Evolutionary conservation across 2,888 invertebrate genomes (phyloP).

Genomic region (Meta bourneti): DNA sequence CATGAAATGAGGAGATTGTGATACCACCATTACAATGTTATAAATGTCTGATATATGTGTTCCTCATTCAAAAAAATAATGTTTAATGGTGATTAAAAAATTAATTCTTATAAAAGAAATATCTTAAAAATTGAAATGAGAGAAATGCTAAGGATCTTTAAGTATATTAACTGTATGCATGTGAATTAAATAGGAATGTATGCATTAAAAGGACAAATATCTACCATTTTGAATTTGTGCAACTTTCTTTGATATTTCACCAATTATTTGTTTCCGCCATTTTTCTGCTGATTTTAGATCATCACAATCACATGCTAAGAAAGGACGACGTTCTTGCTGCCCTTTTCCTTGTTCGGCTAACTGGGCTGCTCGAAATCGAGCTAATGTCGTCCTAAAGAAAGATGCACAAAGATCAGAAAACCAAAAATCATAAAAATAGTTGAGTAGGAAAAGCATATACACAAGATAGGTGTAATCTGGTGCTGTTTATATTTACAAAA

Average conservation of each 20-base stretch:
- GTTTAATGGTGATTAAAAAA: no score
- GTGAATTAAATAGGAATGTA: background rate
- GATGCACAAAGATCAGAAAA: conserved; percentile 53
- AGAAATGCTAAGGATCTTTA: background rate
- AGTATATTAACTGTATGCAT: background rate
- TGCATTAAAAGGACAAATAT: background rate
- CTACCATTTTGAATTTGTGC: conserved; percentile 98
- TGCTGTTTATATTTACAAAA: no score
- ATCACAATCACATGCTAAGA: conserved; percentile 96
- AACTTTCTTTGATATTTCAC: conserved; percentile 98
- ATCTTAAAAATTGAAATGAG: background rate
- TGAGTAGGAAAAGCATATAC: background rate
- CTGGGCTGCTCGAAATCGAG: conserved; percentile 98
- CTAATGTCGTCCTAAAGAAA: conserved; percentile 93
- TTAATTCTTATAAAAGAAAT: background rate
- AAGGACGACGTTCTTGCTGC: conserved; percentile 91
- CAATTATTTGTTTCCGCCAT: conserved; percentile 97
- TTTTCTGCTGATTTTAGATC: conserved; percentile 95
- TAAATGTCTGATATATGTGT: no score
- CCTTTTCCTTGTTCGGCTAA: conserved; percentile 86
- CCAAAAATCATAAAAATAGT: background rate
- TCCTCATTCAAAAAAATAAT: no score
- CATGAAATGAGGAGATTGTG: no score
- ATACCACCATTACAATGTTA: no score
- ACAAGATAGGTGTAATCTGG: no score